A percentile compares a stretch with the other conserved stretches of the same genome.
Conservation (phyloP, 37 sponge, comb jelly and placozoan genomes). For the Ianthella basta region DNA sequence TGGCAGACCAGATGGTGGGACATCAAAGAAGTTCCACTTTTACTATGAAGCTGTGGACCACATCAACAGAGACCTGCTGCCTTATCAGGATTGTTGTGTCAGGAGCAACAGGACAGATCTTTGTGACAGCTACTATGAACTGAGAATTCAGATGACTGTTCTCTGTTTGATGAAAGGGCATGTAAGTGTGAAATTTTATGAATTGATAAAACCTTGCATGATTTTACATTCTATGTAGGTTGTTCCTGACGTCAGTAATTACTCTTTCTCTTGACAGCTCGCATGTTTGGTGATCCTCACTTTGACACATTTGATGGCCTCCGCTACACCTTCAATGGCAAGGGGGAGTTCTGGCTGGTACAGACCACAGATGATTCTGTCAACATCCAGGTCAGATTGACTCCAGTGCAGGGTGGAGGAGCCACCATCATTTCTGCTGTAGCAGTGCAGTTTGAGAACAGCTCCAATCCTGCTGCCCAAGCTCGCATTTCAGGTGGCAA, state of each 20-base stretch:
- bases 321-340: slow-evolving; percentile 72
- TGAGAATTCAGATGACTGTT: slow-evolving; percentile 56
- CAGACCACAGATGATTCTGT: slow-evolving; percentile 13
- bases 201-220: neutral
- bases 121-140: slow-evolving; percentile 39
- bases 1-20: slow-evolving; percentile 40
- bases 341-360: slow-evolving; percentile 62
- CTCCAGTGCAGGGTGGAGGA: neutral
- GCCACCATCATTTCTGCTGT: slow-evolving; percentile 49
- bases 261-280: too few relatives aligned
- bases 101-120: neutral
- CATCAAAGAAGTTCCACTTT: slow-evolving; percentile 36
- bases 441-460: slow-evolving; percentile 31
- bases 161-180: neutral
- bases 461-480: slow-evolving; percentile 23
- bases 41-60: slow-evolving; percentile 12
- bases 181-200: slow-evolving; percentile 26
- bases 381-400: slow-evolving; percentile 7
- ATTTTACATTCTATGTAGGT: neutral
- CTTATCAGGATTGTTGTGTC: slow-evolving; percentile 36
- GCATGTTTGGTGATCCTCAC: slow-evolving; percentile 69
- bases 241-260: neutral
- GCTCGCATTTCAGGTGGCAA: neutral
- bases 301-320: slow-evolving; percentile 57
- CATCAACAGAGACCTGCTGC: neutral